A percentile compares a stretch with the other conserved stretches of the same genome.
Conservation (phyloP, 2,888 invertebrate genomes). For the Drosophila cognata region DNA sequence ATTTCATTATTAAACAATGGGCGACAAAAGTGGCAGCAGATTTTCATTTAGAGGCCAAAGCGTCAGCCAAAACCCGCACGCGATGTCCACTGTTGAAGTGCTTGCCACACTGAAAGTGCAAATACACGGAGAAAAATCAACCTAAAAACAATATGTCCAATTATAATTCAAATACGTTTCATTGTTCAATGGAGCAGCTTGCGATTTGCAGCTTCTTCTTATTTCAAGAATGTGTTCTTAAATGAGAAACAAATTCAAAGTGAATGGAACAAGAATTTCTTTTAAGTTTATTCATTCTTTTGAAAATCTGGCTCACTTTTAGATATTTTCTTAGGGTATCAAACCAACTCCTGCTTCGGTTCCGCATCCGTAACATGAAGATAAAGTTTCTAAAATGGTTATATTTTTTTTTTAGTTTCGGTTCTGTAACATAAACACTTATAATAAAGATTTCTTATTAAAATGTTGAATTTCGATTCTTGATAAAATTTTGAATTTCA, state of each 20-base stretch:
- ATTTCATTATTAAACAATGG: constrained; percentile 79
- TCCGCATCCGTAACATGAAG: not conserved
- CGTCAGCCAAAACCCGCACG: constrained; percentile 44
- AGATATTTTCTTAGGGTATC: not conserved
- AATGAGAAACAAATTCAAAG: not conserved
- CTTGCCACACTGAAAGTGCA: not conserved
- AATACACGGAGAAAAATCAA: not conserved
- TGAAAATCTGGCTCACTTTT: not conserved
- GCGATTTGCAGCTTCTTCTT: not conserved
- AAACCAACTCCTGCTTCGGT: not conserved
- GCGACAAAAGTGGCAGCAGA: constrained; percentile 78
- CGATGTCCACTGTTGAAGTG: constrained; percentile 28
- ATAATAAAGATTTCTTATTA: not conserved
- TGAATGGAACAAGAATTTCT: accelerated
- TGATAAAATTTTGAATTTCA: not conserved
- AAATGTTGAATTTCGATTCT: not conserved
- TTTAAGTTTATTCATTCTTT: not conserved
- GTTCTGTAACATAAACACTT: not conserved
- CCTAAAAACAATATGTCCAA: not conserved
- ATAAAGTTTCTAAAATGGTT: not conserved
- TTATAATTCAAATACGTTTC: no score
- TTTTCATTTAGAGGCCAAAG: constrained; percentile 69
- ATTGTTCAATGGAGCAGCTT: not conserved
- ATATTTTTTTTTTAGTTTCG: not conserved
- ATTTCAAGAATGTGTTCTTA: not conserved